Evolutionary conservation across 1,140 invertebrate genomes (phyloP), one percentile per base, ranked within the genome.

Genomic region (Thaumatotibia leucotreta): DNA sequence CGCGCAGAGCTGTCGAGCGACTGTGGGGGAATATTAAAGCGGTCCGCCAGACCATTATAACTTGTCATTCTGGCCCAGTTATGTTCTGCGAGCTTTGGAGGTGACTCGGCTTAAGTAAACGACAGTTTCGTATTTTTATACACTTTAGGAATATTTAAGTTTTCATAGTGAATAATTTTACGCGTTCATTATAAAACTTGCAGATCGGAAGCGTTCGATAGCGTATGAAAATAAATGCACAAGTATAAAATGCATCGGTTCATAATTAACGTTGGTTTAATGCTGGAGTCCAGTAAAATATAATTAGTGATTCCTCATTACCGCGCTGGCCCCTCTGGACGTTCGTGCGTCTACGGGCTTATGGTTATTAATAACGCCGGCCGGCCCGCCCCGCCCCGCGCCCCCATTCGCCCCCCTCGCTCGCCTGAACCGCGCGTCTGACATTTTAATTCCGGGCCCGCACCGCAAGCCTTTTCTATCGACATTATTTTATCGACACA

Each of bases 241-340:
- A 39, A 45, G 5, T 58, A 58, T 14, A 29, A 29, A 58, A 29
- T 20, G 5, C 27, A 27, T 27, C 4, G 52, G 24, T 22, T 54
- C 27, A 74, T 79, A 82, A 83, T 81, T 79, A 82, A 79, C 76
- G 80, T 81, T 80, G 79, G 72, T 88, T 80, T 79, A 76, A 81
- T 84, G 78, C 73, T 84, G 77, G 74, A 88, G 88, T 88, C 84
- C 86, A 88, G 86, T 90, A 88, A 90, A 90, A 90, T 88, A 87
- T 90, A 90, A 88, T 90, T 90, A 90, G 86, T 86, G 88, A 90
- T 88, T 90, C 84, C 84, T 90, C 88, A 90, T 90, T 90, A 90
- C 81, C 67, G 86, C 81, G 80, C 81, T 83, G 85, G 82, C 84
- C 86, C 83, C 87, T 90, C 86, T 90, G 86, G 84, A 86, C 85